phyloP scores from a whole-genome alignment of 2,888 invertebrate species.

The Melanostoma scalare region DNA sequence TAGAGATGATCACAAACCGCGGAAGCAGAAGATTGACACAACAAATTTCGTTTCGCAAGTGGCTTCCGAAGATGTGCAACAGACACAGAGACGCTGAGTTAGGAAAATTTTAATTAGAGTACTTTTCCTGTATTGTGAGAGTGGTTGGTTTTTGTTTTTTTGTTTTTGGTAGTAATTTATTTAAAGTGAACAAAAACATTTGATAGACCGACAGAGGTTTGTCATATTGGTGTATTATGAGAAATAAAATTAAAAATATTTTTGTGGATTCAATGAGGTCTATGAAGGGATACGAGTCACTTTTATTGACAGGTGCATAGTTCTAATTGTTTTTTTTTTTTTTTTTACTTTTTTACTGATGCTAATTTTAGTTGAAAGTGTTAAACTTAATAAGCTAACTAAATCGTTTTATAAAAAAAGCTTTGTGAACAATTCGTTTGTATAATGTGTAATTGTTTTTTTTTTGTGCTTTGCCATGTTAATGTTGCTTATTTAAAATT shows the following conservation, averaged over 20 bases:
- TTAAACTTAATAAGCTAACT: background rate
- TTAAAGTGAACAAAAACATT: too few species aligned
- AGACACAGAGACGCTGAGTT: background rate
- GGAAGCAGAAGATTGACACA: slow-evolving; percentile 28
- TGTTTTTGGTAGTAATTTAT: background rate
- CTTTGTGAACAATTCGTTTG: too few species aligned
- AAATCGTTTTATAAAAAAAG: too few species aligned
- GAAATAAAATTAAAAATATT: slow-evolving; percentile 15
- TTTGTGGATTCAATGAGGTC: slow-evolving; percentile 50
- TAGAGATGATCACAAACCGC: slow-evolving; percentile 29
- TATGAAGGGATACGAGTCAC: slow-evolving; percentile 54
- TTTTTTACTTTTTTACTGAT: background rate
- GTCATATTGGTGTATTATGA: slow-evolving; percentile 24
- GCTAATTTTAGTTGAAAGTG: background rate
- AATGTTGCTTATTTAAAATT: too few species aligned
- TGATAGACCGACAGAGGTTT: background rate
- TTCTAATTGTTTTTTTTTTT: slow-evolving; percentile 1
- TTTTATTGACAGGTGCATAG: slow-evolving; percentile 44
- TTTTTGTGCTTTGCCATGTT: too few species aligned
- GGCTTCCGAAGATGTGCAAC: slow-evolving; percentile 49
- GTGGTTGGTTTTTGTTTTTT: background rate
- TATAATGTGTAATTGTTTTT: too few species aligned
- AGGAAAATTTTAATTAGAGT: slow-evolving; percentile 16
- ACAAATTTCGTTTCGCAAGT: slow-evolving; percentile 25
- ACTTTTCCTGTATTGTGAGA: slow-evolving; percentile 6